Evolutionary conservation across 2,113 vertebrate species (phyloP).

Genomic region (Anolis carolinensis): DNA sequence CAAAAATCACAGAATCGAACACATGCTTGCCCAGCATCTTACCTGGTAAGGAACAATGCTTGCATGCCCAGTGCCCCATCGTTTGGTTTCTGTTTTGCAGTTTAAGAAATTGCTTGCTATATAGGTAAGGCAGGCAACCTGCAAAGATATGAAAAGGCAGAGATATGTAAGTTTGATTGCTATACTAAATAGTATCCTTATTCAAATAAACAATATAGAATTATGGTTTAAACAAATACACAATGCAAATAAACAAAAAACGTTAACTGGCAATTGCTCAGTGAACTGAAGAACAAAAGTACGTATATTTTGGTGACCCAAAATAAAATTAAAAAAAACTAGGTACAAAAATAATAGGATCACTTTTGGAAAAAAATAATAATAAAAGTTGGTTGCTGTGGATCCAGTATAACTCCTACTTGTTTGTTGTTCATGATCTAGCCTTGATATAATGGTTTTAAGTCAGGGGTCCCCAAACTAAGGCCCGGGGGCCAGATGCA

Average conservation of each 20-base stretch:
- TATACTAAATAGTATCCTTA: background rate
- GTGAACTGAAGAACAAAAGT: background rate
- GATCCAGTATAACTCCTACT: too few relatives aligned
- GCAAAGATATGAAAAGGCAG: constrained; percentile 30
- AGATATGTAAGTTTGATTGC: background rate
- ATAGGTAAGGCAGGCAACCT: constrained; percentile 89
- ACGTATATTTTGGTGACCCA: too few relatives aligned
- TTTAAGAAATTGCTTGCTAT: constrained; percentile 87
- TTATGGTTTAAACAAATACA: too few relatives aligned
- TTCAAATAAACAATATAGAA: background rate
- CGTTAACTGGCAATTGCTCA: background rate
- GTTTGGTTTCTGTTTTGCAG: constrained; percentile 76
- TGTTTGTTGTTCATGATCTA: background rate
- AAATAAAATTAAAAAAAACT: too few relatives aligned
- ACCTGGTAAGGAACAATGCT: constrained; percentile 91
- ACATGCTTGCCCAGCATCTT: constrained; percentile 25
- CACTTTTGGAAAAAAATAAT: too few relatives aligned
- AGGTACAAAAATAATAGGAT: too few relatives aligned
- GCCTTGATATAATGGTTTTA: background rate
- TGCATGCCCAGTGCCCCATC: constrained; percentile 87
- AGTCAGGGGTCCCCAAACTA: too few relatives aligned
- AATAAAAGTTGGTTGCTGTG: background rate
- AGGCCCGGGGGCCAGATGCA: too few relatives aligned
- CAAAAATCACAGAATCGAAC: constrained; percentile 35
- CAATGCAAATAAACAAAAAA: background rate